These are phyloP conservation scores for Galerucella pusilla DNA, from an alignment of 2,888 invertebrate genomes.

Conservation along the genomic window DNA sequence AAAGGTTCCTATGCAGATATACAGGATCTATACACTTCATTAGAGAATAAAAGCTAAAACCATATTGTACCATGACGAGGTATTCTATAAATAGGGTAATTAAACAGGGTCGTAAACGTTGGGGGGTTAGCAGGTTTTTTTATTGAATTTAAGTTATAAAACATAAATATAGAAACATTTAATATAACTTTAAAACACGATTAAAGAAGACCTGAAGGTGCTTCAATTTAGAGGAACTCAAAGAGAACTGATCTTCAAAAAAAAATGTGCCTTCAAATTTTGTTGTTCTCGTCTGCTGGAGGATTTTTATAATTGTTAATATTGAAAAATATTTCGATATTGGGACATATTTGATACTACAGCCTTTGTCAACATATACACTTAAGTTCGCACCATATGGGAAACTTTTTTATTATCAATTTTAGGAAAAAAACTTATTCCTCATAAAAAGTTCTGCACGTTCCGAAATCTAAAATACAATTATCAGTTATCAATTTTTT, in stretches of 20 bases:
- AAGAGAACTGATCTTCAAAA: neutral
- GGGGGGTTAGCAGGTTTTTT: neutral
- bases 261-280: neutral
- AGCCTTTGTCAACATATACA: too few relatives aligned
- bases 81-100: conserved; percentile 17
- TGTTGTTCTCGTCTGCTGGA: too few relatives aligned
- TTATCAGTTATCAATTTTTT: too few relatives aligned
- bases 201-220: too few relatives aligned
- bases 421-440: too few relatives aligned
- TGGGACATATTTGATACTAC: too few relatives aligned
- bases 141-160: neutral
- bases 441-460: too few relatives aligned
- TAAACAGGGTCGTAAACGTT: neutral
- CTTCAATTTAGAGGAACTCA: neutral
- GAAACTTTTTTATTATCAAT: too few relatives aligned
- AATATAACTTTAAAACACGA: neutral
- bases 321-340: too few relatives aligned
- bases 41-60: conserved; percentile 15
- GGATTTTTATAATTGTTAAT: too few relatives aligned
- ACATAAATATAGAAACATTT: neutral
- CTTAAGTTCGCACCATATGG: too few relatives aligned
- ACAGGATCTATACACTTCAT: conserved; percentile 16
- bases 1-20: neutral
- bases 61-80: conserved; percentile 17
- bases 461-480: too few relatives aligned